Conservation (phyloP, 2,797 vertebrate species). For the Alauda arvensis region DNA sequence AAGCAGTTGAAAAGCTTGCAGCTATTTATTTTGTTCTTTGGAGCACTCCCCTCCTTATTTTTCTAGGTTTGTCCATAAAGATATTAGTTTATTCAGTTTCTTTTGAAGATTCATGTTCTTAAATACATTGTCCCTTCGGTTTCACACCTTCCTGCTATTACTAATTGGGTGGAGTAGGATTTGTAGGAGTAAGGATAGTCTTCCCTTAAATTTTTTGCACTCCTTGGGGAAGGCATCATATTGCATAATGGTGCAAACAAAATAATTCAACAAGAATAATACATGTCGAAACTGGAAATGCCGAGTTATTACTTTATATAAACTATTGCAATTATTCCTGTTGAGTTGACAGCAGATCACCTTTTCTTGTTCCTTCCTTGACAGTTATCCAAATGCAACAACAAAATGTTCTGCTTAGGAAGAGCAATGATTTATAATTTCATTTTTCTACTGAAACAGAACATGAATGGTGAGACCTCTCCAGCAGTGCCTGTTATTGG, state of each 20-base stretch:
- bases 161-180: slow-evolving; percentile 35
- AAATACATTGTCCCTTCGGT: neutral
- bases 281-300: slow-evolving; percentile 65
- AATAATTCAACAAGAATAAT: slow-evolving; percentile 66
- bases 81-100: neutral
- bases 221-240: slow-evolving; percentile 30
- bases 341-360: slow-evolving; percentile 54
- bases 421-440: slow-evolving; percentile 35
- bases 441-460: slow-evolving; percentile 12
- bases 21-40: neutral
- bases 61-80: neutral
- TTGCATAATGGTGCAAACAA: slow-evolving; percentile 64
- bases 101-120: neutral
- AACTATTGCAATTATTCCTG: slow-evolving; percentile 60
- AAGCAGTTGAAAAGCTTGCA: neutral
- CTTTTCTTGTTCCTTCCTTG: slow-evolving; percentile 61
- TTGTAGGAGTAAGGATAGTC: neutral
- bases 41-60: neutral
- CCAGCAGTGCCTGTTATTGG: neutral
- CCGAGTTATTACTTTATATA: slow-evolving; percentile 64
- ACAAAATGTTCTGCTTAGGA: slow-evolving; percentile 34
- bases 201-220: slow-evolving; percentile 24
- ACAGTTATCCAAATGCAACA: slow-evolving; percentile 51
- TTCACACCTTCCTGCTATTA: slow-evolving; percentile 53
- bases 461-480: neutral